These are phyloP conservation scores for Coronaproctus castanopsis DNA, from an alignment of 2,888 invertebrate genomes.

Conservation along the genomic window DNA sequence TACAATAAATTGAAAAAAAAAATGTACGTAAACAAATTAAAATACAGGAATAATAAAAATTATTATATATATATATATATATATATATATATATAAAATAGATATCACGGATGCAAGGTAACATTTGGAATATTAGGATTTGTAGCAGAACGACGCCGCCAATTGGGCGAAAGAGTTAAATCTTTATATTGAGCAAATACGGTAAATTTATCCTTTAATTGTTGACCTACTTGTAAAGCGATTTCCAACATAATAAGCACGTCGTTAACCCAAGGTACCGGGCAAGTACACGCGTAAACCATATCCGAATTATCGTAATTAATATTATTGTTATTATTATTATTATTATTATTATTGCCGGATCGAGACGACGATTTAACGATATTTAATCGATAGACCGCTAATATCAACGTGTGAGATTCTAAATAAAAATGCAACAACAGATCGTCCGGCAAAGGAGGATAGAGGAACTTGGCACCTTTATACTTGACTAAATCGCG, in stretches of 20 bases:
- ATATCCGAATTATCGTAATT: neutral
- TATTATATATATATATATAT: no score
- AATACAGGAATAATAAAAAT: no score
- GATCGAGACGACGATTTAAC: neutral
- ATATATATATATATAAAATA: no score
- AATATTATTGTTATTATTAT: neutral
- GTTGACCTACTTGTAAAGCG: neutral
- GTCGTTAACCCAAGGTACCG: neutral
- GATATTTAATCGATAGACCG: neutral
- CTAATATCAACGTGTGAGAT: neutral
- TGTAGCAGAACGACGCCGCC: no score
- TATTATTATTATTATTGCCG: neutral
- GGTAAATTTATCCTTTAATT: neutral
- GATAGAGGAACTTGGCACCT: neutral
- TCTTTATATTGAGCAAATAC: neutral
- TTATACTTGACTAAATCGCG: neutral
- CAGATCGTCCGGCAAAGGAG: neutral
- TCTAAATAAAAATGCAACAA: neutral
- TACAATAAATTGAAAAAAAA: no score
- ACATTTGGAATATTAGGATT: no score
- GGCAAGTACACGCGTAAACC: neutral
- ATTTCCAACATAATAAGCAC: neutral
- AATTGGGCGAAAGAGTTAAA: no score
- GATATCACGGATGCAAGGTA: no score
- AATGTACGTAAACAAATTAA: no score